phyloP scores from a whole-genome alignment of 2,113 vertebrate species.

The Plotosus lineatus region DNA sequence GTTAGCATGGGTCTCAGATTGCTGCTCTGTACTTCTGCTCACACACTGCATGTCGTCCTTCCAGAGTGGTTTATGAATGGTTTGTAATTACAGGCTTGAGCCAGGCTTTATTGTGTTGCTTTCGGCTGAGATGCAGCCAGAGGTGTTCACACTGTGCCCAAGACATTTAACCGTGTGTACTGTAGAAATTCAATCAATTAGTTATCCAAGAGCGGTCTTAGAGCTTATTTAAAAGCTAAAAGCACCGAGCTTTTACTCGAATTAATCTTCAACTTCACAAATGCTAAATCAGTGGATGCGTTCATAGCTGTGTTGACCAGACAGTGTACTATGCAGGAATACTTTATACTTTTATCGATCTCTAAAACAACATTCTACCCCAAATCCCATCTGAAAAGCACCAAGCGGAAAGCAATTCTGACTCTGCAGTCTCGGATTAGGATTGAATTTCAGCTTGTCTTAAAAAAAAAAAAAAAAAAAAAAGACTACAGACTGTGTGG shows the following conservation, averaged over 20 bases:
- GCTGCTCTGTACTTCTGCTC: slow-evolving; percentile 19
- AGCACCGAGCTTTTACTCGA: neutral
- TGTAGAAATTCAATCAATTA: neutral
- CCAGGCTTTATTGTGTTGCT: slow-evolving; percentile 28
- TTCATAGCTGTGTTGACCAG: slow-evolving; percentile 7
- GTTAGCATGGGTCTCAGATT: neutral
- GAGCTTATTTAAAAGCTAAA: neutral
- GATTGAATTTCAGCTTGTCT: slow-evolving; percentile 23
- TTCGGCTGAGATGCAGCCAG: slow-evolving; percentile 13
- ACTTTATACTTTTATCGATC: slow-evolving; percentile 28
- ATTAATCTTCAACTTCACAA: slow-evolving; percentile 1
- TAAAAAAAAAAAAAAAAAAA: neutral
- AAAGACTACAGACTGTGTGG: neutral
- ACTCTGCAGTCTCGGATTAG: slow-evolving; percentile 1
- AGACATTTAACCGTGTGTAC: neutral
- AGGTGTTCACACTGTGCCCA: neutral
- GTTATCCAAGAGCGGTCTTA: neutral
- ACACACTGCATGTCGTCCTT: slow-evolving; percentile 29
- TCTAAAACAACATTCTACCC: slow-evolving; percentile 1
- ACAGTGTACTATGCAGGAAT: neutral
- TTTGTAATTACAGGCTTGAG: slow-evolving; percentile 43
- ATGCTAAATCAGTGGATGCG: slow-evolving; percentile 1
- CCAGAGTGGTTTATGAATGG: slow-evolving; percentile 46
- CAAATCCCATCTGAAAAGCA: neutral
- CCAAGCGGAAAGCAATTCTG: neutral